phyloP scores from a whole-genome alignment of 2,797 vertebrate species.

The Neosalanx taihuensis region DNA sequence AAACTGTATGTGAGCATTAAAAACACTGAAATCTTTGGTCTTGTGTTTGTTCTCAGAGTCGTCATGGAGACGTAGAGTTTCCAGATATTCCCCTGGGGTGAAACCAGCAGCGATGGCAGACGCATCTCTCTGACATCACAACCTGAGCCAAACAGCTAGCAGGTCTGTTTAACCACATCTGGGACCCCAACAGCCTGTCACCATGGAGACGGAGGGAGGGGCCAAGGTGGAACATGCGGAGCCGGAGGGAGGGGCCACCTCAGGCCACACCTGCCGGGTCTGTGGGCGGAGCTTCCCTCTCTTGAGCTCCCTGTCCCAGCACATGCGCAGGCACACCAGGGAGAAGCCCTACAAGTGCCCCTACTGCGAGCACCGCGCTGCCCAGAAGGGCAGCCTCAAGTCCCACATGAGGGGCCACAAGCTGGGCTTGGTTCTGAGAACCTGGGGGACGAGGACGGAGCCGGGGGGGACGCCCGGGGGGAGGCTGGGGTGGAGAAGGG shows the following conservation, averaged over 20 bases:
- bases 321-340: slow-evolving; percentile 96
- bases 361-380: slow-evolving; percentile 92
- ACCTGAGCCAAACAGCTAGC: slow-evolving; percentile 28
- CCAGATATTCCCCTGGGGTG: slow-evolving; percentile 46
- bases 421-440: slow-evolving; percentile 81
- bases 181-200: slow-evolving; percentile 36
- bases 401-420: slow-evolving; percentile 95
- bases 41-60: background rate
- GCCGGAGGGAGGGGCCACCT: slow-evolving; percentile 71
- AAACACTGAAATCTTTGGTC: background rate
- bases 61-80: slow-evolving; percentile 23
- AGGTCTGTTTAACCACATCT: background rate
- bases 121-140: slow-evolving; percentile 20
- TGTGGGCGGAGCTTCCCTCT: slow-evolving; percentile 95
- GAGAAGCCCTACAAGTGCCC: slow-evolving; percentile 98
- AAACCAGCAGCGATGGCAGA: slow-evolving; percentile 34
- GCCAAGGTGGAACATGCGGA: slow-evolving; percentile 70
- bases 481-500: slow-evolving; percentile 59
- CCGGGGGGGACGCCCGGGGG: slow-evolving; percentile 68
- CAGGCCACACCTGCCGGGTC: slow-evolving; percentile 88
- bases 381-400: slow-evolving; percentile 96
- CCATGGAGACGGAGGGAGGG: slow-evolving; percentile 81
- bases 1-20: too few relatives aligned
- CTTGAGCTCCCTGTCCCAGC: slow-evolving; percentile 94
- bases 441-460: slow-evolving; percentile 69